Conservation (phyloP, 2,888 invertebrate genomes). For the Chymomyza fuscimana region DNA sequence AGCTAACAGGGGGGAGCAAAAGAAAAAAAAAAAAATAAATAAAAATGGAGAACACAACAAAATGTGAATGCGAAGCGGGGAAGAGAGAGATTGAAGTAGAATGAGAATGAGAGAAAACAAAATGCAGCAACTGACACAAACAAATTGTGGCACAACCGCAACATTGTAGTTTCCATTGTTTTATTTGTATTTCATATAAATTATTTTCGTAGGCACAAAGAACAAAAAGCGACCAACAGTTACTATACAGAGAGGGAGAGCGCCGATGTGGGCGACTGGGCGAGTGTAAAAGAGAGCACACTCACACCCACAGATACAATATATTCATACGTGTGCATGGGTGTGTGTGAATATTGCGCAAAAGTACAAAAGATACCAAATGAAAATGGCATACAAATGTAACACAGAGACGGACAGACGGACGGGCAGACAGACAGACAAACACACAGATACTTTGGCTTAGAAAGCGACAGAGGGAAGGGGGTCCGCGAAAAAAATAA, state of each 20-base stretch:
- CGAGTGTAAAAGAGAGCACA: no score
- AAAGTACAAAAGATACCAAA: slow-evolving; percentile 4
- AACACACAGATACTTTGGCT: neutral
- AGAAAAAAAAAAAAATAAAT: neutral
- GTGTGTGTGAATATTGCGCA: neutral
- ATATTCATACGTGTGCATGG: neutral
- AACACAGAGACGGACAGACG: slow-evolving; percentile 17
- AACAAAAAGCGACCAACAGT: neutral
- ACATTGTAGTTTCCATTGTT: slow-evolving; percentile 10
- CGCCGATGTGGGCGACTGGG: neutral
- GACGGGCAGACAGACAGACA: neutral
- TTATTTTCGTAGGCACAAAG: slow-evolving; percentile 60
- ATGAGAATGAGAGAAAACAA: neutral
- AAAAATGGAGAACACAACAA: neutral
- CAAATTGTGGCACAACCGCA: slow-evolving; percentile 13
- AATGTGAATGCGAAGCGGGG: no score
- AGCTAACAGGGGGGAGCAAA: neutral
- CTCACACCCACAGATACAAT: no score
- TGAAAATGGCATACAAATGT: slow-evolving; percentile 18
- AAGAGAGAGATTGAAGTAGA: no score
- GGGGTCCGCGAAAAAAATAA: neutral
- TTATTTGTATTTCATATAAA: slow-evolving; percentile 36
- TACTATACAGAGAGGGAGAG: neutral
- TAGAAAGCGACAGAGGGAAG: neutral
- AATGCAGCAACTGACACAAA: slow-evolving; percentile 16